phyloP scores from a whole-genome alignment of 2,113 vertebrate genomes.

The Nycticebus coucang region DNA sequence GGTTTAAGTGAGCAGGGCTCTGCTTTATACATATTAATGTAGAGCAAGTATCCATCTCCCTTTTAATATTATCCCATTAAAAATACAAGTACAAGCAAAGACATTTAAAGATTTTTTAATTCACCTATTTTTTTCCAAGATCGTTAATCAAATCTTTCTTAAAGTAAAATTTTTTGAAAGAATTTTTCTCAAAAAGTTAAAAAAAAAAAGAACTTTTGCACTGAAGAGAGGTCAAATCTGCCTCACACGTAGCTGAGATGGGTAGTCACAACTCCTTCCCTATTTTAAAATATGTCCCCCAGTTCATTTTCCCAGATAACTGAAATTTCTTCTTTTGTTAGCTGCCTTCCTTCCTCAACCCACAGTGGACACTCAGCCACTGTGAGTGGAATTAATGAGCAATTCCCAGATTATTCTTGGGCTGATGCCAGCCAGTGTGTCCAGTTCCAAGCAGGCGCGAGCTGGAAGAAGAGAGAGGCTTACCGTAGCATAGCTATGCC shows the following conservation, averaged over 20 bases:
- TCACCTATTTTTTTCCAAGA: background rate
- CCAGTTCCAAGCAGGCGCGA: background rate
- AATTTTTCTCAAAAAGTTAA: background rate
- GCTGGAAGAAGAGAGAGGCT: no score
- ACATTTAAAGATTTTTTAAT: background rate
- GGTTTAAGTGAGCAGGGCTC: no score
- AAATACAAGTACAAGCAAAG: background rate
- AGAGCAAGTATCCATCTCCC: background rate
- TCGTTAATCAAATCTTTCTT: background rate
- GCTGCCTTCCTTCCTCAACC: background rate
- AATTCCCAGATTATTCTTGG: background rate
- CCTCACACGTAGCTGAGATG: background rate
- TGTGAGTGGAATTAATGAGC: constrained; percentile 27
- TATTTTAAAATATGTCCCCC: background rate
- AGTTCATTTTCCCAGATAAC: background rate
- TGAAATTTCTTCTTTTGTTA: background rate
- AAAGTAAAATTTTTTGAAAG: background rate
- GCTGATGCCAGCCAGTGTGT: background rate
- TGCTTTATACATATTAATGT: background rate
- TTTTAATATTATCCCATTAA: background rate
- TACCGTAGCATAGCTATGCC: background rate
- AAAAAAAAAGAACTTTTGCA: background rate
- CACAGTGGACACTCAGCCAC: background rate
- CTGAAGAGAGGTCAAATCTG: background rate
- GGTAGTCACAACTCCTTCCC: background rate